A percentile compares a stretch with the other conserved stretches of the same genome.
Evolutionary conservation across 1,140 invertebrate species (phyloP).

Genomic region (Camponotus vicinus): DNA sequence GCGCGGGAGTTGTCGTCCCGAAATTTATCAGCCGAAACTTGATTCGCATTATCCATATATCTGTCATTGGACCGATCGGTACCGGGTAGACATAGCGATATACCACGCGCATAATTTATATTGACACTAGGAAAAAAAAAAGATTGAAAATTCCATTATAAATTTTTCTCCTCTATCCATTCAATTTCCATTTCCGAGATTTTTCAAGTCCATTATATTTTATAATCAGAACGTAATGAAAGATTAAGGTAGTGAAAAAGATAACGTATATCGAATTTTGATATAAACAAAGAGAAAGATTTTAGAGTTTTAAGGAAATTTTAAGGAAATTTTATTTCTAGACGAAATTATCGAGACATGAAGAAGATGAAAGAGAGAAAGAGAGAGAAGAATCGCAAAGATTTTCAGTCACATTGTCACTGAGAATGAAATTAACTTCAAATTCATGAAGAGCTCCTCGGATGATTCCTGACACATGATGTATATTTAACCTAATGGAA

Average conservation of each 20-base stretch:
- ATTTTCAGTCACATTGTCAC: not conserved
- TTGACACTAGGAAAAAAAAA: not conserved
- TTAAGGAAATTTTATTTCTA: not conserved
- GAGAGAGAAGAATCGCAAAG: not conserved
- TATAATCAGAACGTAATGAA: not conserved
- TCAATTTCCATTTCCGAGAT: too few relatives aligned
- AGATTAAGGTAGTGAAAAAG: not conserved
- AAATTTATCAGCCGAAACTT: conserved; percentile 16
- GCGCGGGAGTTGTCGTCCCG: not conserved
- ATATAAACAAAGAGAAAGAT: not conserved
- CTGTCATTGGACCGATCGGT: not conserved
- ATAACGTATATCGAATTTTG: not conserved
- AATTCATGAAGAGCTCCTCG: not conserved
- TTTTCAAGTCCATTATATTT: too few relatives aligned
- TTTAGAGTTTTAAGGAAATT: not conserved
- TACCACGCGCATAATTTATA: not conserved
- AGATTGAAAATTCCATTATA: too few relatives aligned
- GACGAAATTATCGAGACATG: not conserved
- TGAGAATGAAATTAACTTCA: not conserved
- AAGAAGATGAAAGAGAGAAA: not conserved
- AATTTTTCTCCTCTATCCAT: too few relatives aligned
- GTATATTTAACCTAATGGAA: not conserved
- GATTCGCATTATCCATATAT: not conserved
- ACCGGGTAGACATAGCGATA: not conserved
- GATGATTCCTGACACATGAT: not conserved